phyloP scores from a whole-genome alignment of 2,113 vertebrate species.

The Chitala chitala region DNA sequence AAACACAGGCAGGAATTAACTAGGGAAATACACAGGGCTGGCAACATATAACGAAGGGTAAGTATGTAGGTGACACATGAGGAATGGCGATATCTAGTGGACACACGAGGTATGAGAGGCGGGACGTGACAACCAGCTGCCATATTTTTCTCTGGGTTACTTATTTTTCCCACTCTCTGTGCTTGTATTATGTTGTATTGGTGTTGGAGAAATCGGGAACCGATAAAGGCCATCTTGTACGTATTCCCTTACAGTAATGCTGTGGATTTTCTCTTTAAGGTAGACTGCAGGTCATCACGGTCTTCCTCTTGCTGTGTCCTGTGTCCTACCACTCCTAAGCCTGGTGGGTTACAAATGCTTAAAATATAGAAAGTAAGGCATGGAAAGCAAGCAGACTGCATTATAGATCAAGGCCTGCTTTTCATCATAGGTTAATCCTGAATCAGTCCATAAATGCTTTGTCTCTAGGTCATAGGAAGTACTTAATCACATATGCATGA shows the following conservation, averaged over 20 bases:
- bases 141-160: neutral
- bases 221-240: neutral
- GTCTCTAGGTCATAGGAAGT: neutral
- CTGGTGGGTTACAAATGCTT: neutral
- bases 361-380: no score
- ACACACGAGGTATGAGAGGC: no score
- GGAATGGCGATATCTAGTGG: no score
- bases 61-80: no score
- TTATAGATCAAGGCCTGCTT: conserved; percentile 20
- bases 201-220: neutral
- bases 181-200: neutral
- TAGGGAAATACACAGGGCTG: no score
- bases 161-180: conserved; percentile 9
- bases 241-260: neutral
- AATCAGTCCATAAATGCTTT: neutral
- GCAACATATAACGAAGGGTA: no score
- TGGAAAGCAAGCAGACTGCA: neutral
- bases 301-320: neutral
- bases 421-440: conserved; percentile 2
- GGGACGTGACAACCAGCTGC: no score
- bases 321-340: neutral
- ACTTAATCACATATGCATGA: neutral
- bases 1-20: no score
- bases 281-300: neutral
- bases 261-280: neutral